Evolutionary conservation across 2,888 invertebrate genomes (phyloP).

Genomic region (Ophonus ardosiacus): DNA sequence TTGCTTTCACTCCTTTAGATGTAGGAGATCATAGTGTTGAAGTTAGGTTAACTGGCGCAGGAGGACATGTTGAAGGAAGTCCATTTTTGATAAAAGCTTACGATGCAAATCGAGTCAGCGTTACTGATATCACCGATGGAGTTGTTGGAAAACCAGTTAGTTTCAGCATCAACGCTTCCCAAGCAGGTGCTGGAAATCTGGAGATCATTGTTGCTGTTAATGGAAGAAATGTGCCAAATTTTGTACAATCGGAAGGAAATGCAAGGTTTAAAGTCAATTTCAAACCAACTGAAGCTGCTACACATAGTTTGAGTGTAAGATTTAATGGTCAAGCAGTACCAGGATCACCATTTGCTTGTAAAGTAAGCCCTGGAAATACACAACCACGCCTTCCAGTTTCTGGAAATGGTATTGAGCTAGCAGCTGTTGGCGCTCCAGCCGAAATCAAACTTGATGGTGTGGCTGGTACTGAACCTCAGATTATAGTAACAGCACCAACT

Average conservation of each 20-base stretch:
- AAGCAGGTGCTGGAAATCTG: slow-evolving; percentile 94
- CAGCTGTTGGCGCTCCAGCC: slow-evolving; percentile 83
- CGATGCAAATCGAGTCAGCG: slow-evolving; percentile 95
- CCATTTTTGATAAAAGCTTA: slow-evolving; percentile 98
- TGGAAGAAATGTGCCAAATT: slow-evolving; percentile 98
- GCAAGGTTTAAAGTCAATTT: slow-evolving; percentile 96
- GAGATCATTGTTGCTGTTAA: slow-evolving; percentile 98
- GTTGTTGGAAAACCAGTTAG: slow-evolving; percentile 95
- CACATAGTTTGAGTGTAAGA: slow-evolving; percentile 93
- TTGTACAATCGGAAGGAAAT: slow-evolving; percentile 97
- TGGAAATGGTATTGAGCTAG: slow-evolving; percentile 83
- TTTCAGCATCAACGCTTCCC: slow-evolving; percentile 92
- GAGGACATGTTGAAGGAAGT: slow-evolving; percentile 93
- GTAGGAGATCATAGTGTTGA: slow-evolving; percentile 97
- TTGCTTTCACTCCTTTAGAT: slow-evolving; percentile 88
- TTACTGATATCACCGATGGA: slow-evolving; percentile 94
- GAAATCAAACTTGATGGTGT: slow-evolving; percentile 79
- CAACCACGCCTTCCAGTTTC: slow-evolving; percentile 81
- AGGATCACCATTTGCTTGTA: slow-evolving; percentile 96
- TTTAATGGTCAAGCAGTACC: slow-evolving; percentile 87
- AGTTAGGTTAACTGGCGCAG: slow-evolving; percentile 80
- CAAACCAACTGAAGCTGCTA: slow-evolving; percentile 95
- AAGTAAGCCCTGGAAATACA: slow-evolving; percentile 82
- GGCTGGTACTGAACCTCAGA: slow-evolving; percentile 81
- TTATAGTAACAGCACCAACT: slow-evolving; percentile 89